Conservation (phyloP, 2,888 invertebrate species). For the Drosophila nigritarsus region DNA sequence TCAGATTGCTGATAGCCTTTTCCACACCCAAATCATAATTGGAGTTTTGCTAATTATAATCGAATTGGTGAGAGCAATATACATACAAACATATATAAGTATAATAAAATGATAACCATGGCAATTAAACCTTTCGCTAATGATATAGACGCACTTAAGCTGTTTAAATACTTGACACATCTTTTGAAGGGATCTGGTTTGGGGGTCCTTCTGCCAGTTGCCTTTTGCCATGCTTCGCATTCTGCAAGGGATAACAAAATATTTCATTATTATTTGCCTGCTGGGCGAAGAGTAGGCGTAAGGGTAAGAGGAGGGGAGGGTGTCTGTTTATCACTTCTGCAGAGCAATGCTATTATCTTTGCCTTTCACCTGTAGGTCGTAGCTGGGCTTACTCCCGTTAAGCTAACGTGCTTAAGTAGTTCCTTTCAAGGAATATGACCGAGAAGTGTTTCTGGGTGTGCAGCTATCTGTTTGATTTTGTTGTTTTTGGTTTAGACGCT, state of each 20-base stretch:
- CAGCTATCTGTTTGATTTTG: constrained; percentile 21
- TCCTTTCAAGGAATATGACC: constrained; percentile 50
- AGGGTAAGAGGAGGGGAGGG: too few relatives aligned
- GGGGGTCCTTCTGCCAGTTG: background rate
- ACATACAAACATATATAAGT: background rate
- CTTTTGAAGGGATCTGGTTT: background rate
- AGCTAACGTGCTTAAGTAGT: constrained; percentile 66
- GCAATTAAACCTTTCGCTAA: constrained; percentile 1
- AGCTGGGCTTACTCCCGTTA: constrained; percentile 53
- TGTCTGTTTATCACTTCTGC: constrained; percentile 7
- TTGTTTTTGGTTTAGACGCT: constrained; percentile 56
- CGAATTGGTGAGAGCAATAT: background rate
- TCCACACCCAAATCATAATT: background rate
- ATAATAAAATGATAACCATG: background rate
- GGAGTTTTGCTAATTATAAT: background rate
- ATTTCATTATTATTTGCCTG: constrained; percentile 10
- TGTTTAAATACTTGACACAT: constrained; percentile 1
- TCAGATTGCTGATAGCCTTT: background rate
- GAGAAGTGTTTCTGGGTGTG: constrained; percentile 25
- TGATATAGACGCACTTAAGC: background rate
- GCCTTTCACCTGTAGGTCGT: constrained; percentile 41
- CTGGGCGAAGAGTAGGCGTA: background rate
- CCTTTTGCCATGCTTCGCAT: background rate
- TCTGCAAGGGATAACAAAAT: constrained; percentile 20
- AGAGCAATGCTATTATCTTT: constrained; percentile 8